Evolutionary conservation across 2,888 invertebrate genomes (phyloP).

Genomic region (Phragmatobia fuliginosa): DNA sequence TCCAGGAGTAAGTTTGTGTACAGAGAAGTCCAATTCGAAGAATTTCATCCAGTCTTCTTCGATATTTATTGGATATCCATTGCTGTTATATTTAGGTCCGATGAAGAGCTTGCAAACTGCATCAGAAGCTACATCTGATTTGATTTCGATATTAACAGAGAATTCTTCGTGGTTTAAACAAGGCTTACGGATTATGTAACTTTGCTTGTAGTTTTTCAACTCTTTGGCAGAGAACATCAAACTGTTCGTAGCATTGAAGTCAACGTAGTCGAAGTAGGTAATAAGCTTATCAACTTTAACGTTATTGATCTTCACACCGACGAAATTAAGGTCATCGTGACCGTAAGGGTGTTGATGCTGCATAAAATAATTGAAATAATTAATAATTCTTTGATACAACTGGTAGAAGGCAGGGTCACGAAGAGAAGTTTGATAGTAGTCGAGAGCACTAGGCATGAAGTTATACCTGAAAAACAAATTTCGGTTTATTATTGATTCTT

Average conservation of each 20-base stretch:
- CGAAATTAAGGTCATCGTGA: conserved; percentile 84
- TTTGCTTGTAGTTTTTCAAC: conserved; percentile 65
- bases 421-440: conserved; percentile 88
- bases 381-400: conserved; percentile 87
- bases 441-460: conserved; percentile 86
- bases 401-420: conserved; percentile 91
- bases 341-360: conserved; percentile 86
- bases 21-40: conserved; percentile 87
- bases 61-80: conserved; percentile 80
- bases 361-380: conserved; percentile 88
- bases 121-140: conserved; percentile 86
- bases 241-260: conserved; percentile 87
- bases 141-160: conserved; percentile 86
- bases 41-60: conserved; percentile 87
- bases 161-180: conserved; percentile 91
- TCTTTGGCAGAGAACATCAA: conserved; percentile 66
- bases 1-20: conserved; percentile 87
- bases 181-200: conserved; percentile 87
- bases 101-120: conserved; percentile 89
- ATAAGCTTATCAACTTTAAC: conserved; percentile 87
- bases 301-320: conserved; percentile 87
- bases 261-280: conserved; percentile 89
- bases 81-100: conserved; percentile 89
- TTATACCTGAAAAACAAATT: conserved; percentile 61
- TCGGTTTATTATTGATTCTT: too few species aligned